phyloP scores from a whole-genome alignment of 2,888 invertebrate genomes.

The Endotricha flammealis region DNA sequence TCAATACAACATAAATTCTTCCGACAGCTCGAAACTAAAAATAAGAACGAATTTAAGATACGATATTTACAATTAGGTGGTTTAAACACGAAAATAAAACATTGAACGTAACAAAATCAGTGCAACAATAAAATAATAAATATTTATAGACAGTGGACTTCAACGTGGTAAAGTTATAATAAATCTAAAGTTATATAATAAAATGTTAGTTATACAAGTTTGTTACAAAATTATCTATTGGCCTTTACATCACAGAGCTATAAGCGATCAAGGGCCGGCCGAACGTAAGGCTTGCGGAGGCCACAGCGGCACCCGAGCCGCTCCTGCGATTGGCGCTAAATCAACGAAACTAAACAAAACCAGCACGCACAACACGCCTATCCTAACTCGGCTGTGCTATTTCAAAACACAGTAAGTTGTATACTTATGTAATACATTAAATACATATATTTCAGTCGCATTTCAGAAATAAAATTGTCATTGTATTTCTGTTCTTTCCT shows the following conservation, averaged over 20 bases:
- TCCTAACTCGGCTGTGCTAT: too few species aligned
- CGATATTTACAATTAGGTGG: conserved; percentile 70
- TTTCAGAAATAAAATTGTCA: too few species aligned
- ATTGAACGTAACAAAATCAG: conserved; percentile 75
- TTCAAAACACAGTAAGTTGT: too few species aligned
- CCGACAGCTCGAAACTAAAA: conserved; percentile 65
- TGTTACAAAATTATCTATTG: conserved; percentile 75
- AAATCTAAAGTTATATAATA: conserved; percentile 60
- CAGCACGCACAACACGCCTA: conserved; percentile 28
- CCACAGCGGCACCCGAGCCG: conserved; percentile 19
- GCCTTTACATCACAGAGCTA: conserved; percentile 75
- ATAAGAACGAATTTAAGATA: conserved; percentile 60
- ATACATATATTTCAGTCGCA: too few species aligned
- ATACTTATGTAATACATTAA: too few species aligned
- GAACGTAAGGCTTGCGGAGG: conserved; percentile 25
- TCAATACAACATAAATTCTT: conserved; percentile 68
- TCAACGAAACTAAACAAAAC: conserved; percentile 19
- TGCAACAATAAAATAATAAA: conserved; percentile 78
- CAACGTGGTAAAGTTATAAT: conserved; percentile 71
- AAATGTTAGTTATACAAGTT: conserved; percentile 70
- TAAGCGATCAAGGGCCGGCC: conserved; percentile 57
- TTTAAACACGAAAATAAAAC: conserved; percentile 72
- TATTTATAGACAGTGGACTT: conserved; percentile 69
- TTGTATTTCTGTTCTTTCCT: too few species aligned
- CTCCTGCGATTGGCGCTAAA: conserved; percentile 17